Conservation (phyloP, 2,113 vertebrate genomes). For the Xyrauchen texanus region DNA sequence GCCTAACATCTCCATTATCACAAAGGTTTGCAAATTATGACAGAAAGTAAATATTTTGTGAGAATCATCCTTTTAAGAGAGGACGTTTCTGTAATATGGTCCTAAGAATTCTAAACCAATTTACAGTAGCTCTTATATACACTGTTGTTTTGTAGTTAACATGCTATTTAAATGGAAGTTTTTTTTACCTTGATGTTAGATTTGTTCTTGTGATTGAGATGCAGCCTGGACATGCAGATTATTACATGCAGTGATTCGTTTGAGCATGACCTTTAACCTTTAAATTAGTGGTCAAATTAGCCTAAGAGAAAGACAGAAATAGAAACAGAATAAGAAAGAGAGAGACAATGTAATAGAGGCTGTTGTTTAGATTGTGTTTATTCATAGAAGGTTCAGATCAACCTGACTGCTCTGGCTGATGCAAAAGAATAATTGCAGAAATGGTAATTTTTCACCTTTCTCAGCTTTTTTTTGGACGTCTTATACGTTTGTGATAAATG, state of each 20-base stretch:
- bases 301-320: not conserved
- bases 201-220: not conserved
- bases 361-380: not conserved
- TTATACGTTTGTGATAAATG: not conserved
- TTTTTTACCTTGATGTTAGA: too few species aligned
- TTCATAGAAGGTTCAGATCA: too few species aligned
- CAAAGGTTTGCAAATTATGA: too few species aligned
- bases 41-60: too few species aligned
- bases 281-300: not conserved
- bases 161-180: too few species aligned
- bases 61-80: too few species aligned
- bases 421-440: constrained; percentile 10
- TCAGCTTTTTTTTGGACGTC: not conserved
- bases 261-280: not conserved
- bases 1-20: too few species aligned
- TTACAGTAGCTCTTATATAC: too few species aligned
- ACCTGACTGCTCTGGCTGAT: not conserved
- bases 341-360: too few species aligned
- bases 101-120: too few species aligned
- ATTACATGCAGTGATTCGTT: not conserved
- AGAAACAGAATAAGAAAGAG: not conserved
- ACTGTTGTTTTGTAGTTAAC: not conserved
- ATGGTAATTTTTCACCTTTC: not conserved
- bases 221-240: not conserved
- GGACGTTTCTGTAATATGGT: too few species aligned